Conservation (phyloP, 2,113 vertebrate genomes). For the Nibea coibor region DNA sequence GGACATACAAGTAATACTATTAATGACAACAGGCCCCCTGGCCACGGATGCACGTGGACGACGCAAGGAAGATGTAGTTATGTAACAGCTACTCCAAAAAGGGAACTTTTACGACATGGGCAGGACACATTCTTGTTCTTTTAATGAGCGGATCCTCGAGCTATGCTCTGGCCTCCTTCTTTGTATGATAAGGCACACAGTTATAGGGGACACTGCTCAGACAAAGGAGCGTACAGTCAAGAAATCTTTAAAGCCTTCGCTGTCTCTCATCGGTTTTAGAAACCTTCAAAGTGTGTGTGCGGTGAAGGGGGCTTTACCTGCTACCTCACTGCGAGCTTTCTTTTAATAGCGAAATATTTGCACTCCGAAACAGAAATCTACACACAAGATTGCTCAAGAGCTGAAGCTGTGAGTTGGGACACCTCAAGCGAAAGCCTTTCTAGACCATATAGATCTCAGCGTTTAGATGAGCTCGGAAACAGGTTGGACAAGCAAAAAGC, state of each 20-base stretch:
- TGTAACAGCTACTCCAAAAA: conserved; percentile 42
- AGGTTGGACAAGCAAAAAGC: conserved; percentile 12
- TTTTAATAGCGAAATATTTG: background rate
- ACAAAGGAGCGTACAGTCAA: background rate
- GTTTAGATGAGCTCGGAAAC: conserved; percentile 30
- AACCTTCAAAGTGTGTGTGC: background rate
- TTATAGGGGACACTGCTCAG: background rate
- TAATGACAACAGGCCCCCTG: background rate
- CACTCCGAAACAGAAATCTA: background rate
- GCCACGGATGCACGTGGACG: conserved; percentile 10
- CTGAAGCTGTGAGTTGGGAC: background rate
- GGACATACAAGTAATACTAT: background rate
- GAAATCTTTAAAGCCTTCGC: background rate
- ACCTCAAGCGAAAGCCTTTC: background rate
- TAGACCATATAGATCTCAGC: background rate
- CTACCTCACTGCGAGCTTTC: background rate
- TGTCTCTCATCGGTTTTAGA: background rate
- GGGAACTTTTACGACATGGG: conserved; percentile 42
- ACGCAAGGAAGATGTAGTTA: conserved; percentile 29
- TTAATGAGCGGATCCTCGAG: conserved; percentile 26
- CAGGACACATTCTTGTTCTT: conserved; percentile 31
- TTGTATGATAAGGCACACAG: background rate
- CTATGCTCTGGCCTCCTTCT: background rate
- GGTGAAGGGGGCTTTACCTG: too few relatives aligned
- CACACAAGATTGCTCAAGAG: conserved; percentile 10